Conservation (phyloP, 2,888 invertebrate genomes). For the Brenthis ino region DNA sequence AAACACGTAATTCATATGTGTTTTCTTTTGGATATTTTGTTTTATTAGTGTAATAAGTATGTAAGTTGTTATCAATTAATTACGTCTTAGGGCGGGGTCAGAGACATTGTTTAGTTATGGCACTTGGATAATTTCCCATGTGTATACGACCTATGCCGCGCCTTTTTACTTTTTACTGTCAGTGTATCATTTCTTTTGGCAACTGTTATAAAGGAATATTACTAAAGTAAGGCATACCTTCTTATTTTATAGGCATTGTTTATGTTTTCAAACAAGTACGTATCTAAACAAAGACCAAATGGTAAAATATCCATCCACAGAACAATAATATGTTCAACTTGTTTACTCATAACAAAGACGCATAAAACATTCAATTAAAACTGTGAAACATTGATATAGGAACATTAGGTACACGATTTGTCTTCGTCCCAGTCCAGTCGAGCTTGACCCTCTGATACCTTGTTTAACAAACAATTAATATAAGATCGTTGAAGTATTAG, state of each 20-base stretch:
- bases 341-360: constrained; percentile 34
- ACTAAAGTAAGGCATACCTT: not conserved
- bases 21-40: not conserved
- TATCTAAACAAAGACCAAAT: constrained; percentile 23
- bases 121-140: constrained; percentile 77
- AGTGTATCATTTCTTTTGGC: constrained; percentile 53
- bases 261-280: not conserved
- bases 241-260: not conserved
- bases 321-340: constrained; percentile 18
- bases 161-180: constrained; percentile 57
- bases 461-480: constrained; percentile 51
- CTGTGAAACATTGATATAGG: constrained; percentile 40
- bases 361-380: constrained; percentile 44
- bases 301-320: constrained; percentile 27
- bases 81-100: constrained; percentile 72
- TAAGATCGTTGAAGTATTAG: constrained; percentile 48
- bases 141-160: constrained; percentile 64
- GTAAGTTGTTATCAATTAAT: constrained; percentile 60
- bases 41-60: not conserved
- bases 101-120: constrained; percentile 52
- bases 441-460: constrained; percentile 53
- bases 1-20: not conserved
- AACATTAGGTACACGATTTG: constrained; percentile 33
- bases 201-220: constrained; percentile 3
- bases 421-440: constrained; percentile 48